Percentiles rank a stretch among this genome's conserved stretches.
These are phyloP conservation scores for pig (Sus scrofa) DNA, from an alignment of 2,113 vertebrate species.

Conservation along the genomic window DNA sequence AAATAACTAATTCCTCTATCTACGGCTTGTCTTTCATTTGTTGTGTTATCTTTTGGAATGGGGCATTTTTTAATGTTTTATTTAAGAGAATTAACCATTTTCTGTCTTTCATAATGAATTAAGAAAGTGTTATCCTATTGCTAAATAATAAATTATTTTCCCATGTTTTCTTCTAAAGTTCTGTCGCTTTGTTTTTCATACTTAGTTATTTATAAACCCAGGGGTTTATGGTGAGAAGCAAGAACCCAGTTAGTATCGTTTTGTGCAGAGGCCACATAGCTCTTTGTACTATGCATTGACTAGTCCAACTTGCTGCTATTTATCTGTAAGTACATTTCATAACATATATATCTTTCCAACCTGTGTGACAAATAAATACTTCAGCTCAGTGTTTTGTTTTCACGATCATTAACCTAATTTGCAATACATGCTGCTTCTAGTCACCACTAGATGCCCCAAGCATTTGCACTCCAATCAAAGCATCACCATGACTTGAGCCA, in stretches of 20 bases:
- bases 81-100: not conserved
- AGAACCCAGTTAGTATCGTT: not conserved
- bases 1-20: not conserved
- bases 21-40: not conserved
- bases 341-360: not conserved
- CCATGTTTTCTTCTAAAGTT: not conserved
- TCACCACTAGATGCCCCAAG: not conserved
- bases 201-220: not conserved
- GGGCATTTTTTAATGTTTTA: not conserved
- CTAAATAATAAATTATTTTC: not conserved
- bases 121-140: not conserved
- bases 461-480: not conserved
- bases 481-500: not conserved
- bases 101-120: conserved; percentile 1
- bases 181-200: not conserved
- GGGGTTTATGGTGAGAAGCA: not conserved
- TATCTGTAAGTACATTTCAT: not conserved
- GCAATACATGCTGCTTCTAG: not conserved
- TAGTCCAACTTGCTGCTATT: not conserved
- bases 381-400: not conserved
- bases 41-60: not conserved
- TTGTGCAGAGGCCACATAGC: not conserved
- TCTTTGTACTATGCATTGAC: not conserved
- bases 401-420: not conserved
- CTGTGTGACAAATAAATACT: not conserved